phyloP scores from a whole-genome alignment of 2,888 invertebrate genomes.

The Dynastes grantii region DNA sequence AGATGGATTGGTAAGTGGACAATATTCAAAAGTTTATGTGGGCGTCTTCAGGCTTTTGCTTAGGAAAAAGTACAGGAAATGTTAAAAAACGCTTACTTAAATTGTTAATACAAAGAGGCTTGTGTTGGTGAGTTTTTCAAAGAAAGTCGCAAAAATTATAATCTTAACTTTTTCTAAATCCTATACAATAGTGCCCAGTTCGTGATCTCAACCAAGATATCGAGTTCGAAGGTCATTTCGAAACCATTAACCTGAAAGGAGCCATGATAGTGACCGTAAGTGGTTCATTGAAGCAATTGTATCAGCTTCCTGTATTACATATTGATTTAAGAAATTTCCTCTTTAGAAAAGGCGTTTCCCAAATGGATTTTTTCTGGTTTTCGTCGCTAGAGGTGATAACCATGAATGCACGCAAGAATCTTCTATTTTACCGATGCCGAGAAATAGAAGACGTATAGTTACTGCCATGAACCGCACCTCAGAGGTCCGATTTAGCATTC shows the following conservation, averaged over 20 bases:
- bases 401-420: slow-evolving; percentile 71
- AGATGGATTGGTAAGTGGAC: slow-evolving; percentile 77
- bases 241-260: slow-evolving; percentile 84
- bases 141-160: no score
- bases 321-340: background rate
- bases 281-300: slow-evolving; percentile 49
- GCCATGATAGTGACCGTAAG: slow-evolving; percentile 84
- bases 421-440: slow-evolving; percentile 64
- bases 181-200: slow-evolving; percentile 81
- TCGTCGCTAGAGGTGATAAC: slow-evolving; percentile 82
- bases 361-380: slow-evolving; percentile 84
- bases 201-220: slow-evolving; percentile 86
- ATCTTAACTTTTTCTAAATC: no score
- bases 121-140: no score
- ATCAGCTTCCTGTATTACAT: background rate
- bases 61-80: no score
- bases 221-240: slow-evolving; percentile 81
- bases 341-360: slow-evolving; percentile 69
- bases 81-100: no score
- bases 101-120: no score
- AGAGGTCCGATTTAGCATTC: slow-evolving; percentile 71
- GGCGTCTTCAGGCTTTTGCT: no score
- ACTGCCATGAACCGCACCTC: slow-evolving; percentile 63
- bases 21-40: no score
- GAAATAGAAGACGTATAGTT: slow-evolving; percentile 20